Base-by-base conservation (phyloP, 2,797 vertebrate species). In the Melanotaenia boesemani region DNA sequence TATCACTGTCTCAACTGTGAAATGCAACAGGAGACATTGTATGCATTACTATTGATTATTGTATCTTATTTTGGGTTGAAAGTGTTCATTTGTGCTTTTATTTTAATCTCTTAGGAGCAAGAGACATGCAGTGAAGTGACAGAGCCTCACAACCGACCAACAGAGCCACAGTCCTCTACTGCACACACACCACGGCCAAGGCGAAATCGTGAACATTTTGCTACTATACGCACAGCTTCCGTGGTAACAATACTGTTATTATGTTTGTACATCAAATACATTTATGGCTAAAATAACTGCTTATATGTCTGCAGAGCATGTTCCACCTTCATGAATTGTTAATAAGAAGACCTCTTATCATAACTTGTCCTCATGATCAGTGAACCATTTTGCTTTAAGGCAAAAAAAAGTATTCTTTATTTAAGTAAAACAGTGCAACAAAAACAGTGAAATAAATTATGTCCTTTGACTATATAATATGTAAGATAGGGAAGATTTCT, bases 131-230 rank as follows among this genome's bases (percentile, higher is more conserved):
- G 94, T 76, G 95, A 97, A 83, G 96, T 96, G 69, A 92, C 95
- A 0, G 97, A 98, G 78, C 81, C 95, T 80, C 95, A 96, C 82
- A 94, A 90, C 60, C 93, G 95, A 82, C 94, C 94, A 26, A 93
- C 95, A 6, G 98, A 99, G 88, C 94, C 96, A 28, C 97, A 98
- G 78, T 96, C 97, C 72, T 96, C 96, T 26, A 95, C 97, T 59
- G 88, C 89, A 72, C 96, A 98, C 83, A 95, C 96, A 5, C 96
- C 97, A 76, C 96, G 96, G 84, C 97, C 97, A 77, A 97, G 96
- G 90, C 96, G 98, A 81, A 99, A 99, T 89, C 94, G 98, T 72
- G 98, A 99, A 94, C 97, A 99, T 93, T 99, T 99, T 93, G 98
- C 98, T 88, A 99, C 98, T 34, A 99, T 99, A 93, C 96, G 98